phyloP scores from a whole-genome alignment of 2,113 vertebrate species.

The Odocoileus hemionus region DNA sequence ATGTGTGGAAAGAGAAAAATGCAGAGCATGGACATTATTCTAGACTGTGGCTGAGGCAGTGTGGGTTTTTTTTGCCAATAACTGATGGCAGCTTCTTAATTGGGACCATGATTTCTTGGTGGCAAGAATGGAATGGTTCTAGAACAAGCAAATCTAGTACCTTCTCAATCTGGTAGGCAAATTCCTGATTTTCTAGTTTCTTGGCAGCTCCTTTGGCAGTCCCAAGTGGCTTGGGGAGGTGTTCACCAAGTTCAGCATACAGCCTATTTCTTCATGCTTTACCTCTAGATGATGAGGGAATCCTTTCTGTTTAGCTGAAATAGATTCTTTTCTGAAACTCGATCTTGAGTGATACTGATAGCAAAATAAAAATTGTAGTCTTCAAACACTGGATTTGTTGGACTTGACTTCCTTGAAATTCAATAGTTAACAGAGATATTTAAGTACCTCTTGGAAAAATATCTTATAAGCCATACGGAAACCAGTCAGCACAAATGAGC shows the following conservation, averaged over 20 bases:
- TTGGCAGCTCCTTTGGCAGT: background rate
- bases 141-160: background rate
- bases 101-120: background rate
- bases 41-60: background rate
- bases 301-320: background rate
- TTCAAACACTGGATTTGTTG: background rate
- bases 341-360: background rate
- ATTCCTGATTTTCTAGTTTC: background rate
- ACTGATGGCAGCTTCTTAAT: background rate
- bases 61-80: background rate
- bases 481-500: background rate
- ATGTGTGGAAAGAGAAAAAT: background rate
- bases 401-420: background rate
- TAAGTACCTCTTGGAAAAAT: background rate
- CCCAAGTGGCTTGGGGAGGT: background rate
- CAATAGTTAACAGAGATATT: background rate
- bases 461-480: background rate
- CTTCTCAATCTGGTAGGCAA: background rate
- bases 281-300: background rate
- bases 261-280: background rate
- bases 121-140: background rate
- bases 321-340: background rate
- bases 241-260: background rate
- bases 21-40: background rate
- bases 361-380: background rate